phyloP scores from a whole-genome alignment of 2,797 vertebrate species.

The Poeciliopsis paucimaculata region DNA sequence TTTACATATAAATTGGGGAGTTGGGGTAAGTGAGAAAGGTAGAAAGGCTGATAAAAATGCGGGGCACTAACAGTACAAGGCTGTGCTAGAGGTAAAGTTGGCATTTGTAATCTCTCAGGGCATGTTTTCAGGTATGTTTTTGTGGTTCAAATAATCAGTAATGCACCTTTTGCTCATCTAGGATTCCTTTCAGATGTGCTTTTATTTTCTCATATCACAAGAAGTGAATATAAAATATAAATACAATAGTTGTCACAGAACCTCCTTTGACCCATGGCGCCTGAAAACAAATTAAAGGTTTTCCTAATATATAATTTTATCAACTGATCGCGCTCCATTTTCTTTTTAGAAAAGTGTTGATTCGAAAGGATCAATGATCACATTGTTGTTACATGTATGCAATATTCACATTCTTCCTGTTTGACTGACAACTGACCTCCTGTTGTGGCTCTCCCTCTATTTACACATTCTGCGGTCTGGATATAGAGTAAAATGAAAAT shows the following conservation, averaged over 20 bases:
- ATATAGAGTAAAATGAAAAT: neutral
- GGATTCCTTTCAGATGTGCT: constrained; percentile 32
- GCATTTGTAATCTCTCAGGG: constrained; percentile 58
- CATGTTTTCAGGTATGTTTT: constrained; percentile 65
- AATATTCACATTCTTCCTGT: neutral
- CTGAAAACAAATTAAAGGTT: constrained; percentile 33
- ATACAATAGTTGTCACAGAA: constrained; percentile 41
- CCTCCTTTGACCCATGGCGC: constrained; percentile 7
- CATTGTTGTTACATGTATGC: neutral
- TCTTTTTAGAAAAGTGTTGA: neutral
- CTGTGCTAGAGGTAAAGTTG: constrained; percentile 56
- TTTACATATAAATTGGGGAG: constrained; percentile 86
- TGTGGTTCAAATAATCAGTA: constrained; percentile 64
- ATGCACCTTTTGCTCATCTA: constrained; percentile 42
- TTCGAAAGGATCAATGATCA: too few relatives aligned
- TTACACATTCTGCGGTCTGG: neutral
- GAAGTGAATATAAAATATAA: constrained; percentile 50
- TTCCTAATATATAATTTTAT: neutral
- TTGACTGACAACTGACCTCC: neutral
- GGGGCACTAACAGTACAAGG: constrained; percentile 64
- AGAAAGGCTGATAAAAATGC: constrained; percentile 43
- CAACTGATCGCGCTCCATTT: neutral
- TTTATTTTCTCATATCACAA: constrained; percentile 36
- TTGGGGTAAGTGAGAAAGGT: constrained; percentile 67
- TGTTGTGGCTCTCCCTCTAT: neutral